Evolutionary conservation across 2,797 vertebrate species (phyloP).

Genomic region (Onychomys leucogaster): DNA sequence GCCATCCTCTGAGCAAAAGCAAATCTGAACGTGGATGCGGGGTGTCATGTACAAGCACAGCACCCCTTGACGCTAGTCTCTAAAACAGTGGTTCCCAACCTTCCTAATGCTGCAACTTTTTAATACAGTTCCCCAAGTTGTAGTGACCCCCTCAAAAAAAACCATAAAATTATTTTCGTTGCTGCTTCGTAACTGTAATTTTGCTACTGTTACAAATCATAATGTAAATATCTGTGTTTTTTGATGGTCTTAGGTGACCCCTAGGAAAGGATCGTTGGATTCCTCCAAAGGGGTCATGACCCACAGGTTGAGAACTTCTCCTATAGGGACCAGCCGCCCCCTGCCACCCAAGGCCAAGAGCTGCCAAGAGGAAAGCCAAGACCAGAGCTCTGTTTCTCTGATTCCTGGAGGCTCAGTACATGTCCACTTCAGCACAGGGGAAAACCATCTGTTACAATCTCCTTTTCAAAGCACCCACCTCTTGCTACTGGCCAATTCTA

Average conservation of each 20-base stretch:
- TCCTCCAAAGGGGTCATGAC: not conserved
- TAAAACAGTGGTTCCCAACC: not conserved
- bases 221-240: not conserved
- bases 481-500: conserved; percentile 6
- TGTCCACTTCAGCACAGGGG: not conserved
- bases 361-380: not conserved
- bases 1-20: not conserved
- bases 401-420: not conserved
- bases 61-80: not conserved
- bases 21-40: not conserved
- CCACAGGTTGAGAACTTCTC: not conserved
- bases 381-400: not conserved
- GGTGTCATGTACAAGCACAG: not conserved
- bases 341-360: not conserved
- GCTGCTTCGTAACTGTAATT: not conserved
- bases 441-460: conserved; percentile 20
- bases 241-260: not conserved
- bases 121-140: not conserved
- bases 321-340: not conserved
- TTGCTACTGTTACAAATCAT: not conserved
- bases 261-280: not conserved
- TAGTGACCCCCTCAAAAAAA: not conserved
- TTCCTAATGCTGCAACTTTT: not conserved
- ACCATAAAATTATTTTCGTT: not conserved
- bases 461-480: not conserved